These are phyloP conservation scores for Anolis sagrei DNA, from an alignment of 2,113 vertebrate genomes.

Conservation along the genomic window DNA sequence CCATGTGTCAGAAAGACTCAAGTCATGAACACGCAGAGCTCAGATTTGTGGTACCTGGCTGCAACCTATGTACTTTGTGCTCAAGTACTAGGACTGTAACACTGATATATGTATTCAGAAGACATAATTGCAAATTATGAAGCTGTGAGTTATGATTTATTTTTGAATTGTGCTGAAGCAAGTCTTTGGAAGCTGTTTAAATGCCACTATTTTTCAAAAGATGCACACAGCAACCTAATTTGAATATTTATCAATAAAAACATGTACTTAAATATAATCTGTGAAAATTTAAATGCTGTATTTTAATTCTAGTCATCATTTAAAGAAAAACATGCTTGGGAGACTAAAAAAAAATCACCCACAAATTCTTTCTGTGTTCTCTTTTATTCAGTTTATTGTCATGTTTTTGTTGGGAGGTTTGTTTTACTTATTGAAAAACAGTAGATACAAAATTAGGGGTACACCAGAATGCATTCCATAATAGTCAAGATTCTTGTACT, in stretches of 20 bases:
- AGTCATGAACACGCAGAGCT: not conserved
- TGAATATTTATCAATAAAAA: slow-evolving; percentile 11
- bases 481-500: too few species aligned
- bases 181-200: not conserved
- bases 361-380: not conserved
- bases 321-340: not conserved
- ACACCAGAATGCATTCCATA: too few species aligned
- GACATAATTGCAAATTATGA: slow-evolving; percentile 15
- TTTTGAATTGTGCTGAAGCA: not conserved
- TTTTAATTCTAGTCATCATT: not conserved
- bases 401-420: too few species aligned
- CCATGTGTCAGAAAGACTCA: not conserved
- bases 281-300: not conserved
- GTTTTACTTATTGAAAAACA: too few species aligned
- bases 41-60: not conserved
- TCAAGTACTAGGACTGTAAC: not conserved
- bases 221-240: not conserved
- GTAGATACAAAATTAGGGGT: too few species aligned
- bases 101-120: slow-evolving; percentile 1
- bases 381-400: not conserved
- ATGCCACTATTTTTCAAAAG: not conserved
- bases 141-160: not conserved
- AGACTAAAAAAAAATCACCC: not conserved
- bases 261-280: not conserved
- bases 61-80: slow-evolving; percentile 2